These are phyloP conservation scores for Rhipidura dahli DNA, from an alignment of 2,113 vertebrate genomes.

Conservation along the genomic window DNA sequence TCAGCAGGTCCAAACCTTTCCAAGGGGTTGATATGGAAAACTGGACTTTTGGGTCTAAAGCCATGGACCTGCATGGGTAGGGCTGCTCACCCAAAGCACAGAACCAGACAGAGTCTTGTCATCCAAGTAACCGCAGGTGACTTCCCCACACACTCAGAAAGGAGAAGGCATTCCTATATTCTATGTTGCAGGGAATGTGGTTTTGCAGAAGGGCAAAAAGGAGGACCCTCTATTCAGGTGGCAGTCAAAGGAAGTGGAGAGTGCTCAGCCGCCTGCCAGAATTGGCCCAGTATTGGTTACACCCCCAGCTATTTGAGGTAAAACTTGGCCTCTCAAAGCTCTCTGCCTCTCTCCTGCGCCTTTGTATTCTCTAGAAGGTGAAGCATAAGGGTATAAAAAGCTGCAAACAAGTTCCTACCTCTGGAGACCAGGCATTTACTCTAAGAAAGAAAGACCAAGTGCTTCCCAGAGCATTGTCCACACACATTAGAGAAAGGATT, in stretches of 20 bases:
- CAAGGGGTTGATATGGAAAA: background rate
- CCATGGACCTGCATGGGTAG: rapidly evolving
- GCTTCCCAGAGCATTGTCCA: constrained; percentile 90
- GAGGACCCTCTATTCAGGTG: constrained; percentile 6
- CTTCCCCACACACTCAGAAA: rapidly evolving
- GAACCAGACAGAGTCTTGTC: background rate
- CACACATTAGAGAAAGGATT: constrained; percentile 97
- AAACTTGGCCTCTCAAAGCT: constrained; percentile 51
- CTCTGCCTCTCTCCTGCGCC: constrained; percentile 65
- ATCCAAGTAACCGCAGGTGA: background rate
- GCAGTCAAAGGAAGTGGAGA: background rate
- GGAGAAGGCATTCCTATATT: background rate
- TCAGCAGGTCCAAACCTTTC: background rate
- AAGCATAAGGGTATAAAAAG: constrained; percentile 83
- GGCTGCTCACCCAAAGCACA: background rate
- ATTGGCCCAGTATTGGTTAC: constrained; percentile 32
- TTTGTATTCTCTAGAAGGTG: constrained; percentile 83
- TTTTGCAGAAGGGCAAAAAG: background rate
- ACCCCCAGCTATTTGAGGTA: constrained; percentile 44
- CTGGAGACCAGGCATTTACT: constrained; percentile 85
- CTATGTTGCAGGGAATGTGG: rapidly evolving
- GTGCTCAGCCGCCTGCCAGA: background rate
- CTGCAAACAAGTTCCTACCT: constrained; percentile 85
- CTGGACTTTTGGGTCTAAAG: background rate
- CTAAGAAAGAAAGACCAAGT: constrained; percentile 80